Evolutionary conservation across 2,888 invertebrate genomes (phyloP).

Genomic region (Ametastegia equiseti): DNA sequence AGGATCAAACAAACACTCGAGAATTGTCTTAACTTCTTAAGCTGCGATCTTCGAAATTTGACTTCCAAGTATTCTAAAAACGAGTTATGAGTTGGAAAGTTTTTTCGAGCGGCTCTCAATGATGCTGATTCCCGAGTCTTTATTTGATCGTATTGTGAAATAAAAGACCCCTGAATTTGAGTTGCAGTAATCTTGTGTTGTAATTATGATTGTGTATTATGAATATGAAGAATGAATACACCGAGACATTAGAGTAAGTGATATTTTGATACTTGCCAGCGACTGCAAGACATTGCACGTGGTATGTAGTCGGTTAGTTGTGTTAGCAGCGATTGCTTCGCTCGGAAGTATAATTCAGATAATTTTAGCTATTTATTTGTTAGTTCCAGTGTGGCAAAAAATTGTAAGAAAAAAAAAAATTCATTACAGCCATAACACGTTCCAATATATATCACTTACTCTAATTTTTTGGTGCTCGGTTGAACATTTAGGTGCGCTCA

Average conservation of each 20-base stretch:
- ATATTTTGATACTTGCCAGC: slow-evolving; percentile 58
- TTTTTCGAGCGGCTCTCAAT: not conserved
- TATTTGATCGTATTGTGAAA: not conserved
- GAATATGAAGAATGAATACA: slow-evolving; percentile 20
- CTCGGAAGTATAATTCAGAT: slow-evolving; percentile 50
- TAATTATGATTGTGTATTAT: not conserved
- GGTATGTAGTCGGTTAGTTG: slow-evolving; percentile 40
- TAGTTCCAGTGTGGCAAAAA: slow-evolving; percentile 60
- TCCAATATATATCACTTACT: slow-evolving; percentile 84
- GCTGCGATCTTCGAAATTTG: not conserved
- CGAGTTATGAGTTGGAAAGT: not conserved
- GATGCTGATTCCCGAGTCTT: not conserved
- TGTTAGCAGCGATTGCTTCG: slow-evolving; percentile 48
- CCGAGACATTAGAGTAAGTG: slow-evolving; percentile 74
- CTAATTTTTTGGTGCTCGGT: slow-evolving; percentile 93
- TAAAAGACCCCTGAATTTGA: slow-evolving; percentile 14
- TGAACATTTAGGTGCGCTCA: slow-evolving; percentile 90
- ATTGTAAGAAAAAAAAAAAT: slow-evolving; percentile 54
- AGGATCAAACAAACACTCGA: not conserved
- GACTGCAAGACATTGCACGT: slow-evolving; percentile 52
- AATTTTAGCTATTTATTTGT: slow-evolving; percentile 52
- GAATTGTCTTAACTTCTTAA: not conserved
- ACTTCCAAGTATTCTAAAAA: not conserved
- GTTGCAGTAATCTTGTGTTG: slow-evolving; percentile 5
- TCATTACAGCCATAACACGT: slow-evolving; percentile 67